Evolutionary conservation across 37 sponge, comb jelly and placozoan genomes (phyloP).

Genomic region (Lycopodina hypogea): DNA sequence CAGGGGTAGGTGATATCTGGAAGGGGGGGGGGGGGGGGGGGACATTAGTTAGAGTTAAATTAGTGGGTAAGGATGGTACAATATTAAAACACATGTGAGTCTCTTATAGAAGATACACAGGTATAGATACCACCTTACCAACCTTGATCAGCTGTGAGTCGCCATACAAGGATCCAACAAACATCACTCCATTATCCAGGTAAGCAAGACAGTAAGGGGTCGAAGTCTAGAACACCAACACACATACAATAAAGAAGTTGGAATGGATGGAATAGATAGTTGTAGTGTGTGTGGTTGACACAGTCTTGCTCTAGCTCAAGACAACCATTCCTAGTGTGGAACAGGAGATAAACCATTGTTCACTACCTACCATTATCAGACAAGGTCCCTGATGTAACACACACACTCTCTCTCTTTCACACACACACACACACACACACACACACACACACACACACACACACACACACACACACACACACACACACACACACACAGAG

Average conservation of each 20-base stretch:
- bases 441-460: constrained; percentile 10
- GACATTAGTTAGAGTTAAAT: not conserved
- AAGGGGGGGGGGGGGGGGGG: constrained; percentile 18
- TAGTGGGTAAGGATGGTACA: not conserved
- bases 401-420: no score
- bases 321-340: no score
- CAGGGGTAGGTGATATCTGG: constrained; percentile 20
- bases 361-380: no score
- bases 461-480: constrained; percentile 15
- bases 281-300: no score
- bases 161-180: constrained; percentile 78
- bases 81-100: no score
- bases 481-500: constrained; percentile 13
- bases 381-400: no score
- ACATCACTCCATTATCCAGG: constrained; percentile 91
- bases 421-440: not conserved
- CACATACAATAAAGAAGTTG: not conserved
- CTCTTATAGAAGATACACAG: no score
- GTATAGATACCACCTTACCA: no score
- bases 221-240: constrained; percentile 28
- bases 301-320: no score
- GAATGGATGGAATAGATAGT: not conserved
- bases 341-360: no score
- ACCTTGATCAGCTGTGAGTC: constrained; percentile 91
- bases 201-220: constrained; percentile 66